Percentiles rank a stretch among this genome's conserved stretches.
Conservation (phyloP, 2,113 vertebrate species). For the Syrrhaptes paradoxus region DNA sequence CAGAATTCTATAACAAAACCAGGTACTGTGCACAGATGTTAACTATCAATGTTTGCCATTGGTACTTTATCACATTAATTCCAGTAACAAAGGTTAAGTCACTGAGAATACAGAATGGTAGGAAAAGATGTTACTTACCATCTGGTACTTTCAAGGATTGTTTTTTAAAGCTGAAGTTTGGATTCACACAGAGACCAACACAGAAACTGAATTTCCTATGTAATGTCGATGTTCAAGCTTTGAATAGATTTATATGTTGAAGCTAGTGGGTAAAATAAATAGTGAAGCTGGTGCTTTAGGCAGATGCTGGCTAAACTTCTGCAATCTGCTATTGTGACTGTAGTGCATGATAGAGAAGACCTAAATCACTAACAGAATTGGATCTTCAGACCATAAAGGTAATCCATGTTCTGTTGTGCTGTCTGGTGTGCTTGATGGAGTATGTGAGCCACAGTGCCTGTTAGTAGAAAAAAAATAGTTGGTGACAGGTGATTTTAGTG, state of each 20-base stretch:
- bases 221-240: not conserved
- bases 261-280: not conserved
- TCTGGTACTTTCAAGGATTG: not conserved
- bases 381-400: not conserved
- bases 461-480: not conserved
- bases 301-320: not conserved
- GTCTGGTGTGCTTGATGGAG: not conserved
- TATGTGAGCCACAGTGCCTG: not conserved
- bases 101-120: not conserved
- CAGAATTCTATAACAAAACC: not conserved
- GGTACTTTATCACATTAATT: not conserved
- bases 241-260: not conserved
- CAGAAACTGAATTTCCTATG: not conserved
- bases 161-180: not conserved
- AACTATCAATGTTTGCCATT: not conserved
- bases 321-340: not conserved
- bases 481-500: not conserved
- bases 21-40: not conserved
- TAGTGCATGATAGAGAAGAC: not conserved
- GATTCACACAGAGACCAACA: not conserved
- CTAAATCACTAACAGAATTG: not conserved
- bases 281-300: not conserved
- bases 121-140: not conserved
- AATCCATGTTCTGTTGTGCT: not conserved
- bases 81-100: not conserved